A percentile compares a stretch with the other conserved stretches of the same genome.
phyloP scores from a whole-genome alignment of 2,797 vertebrate species.

The Oophaga sylvatica region DNA sequence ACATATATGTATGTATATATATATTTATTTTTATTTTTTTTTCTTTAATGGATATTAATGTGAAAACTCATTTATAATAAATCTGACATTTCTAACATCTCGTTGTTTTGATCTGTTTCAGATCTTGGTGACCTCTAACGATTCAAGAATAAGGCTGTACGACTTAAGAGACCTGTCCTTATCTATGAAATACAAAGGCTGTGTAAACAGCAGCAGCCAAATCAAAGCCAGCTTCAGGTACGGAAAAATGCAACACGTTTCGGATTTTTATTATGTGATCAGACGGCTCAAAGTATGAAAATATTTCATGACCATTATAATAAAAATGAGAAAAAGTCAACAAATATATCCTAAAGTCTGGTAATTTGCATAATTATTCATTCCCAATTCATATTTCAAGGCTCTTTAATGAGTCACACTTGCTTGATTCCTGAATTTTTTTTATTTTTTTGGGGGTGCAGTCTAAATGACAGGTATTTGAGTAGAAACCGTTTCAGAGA shows the following conservation, averaged over 20 bases:
- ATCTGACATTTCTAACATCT: constrained; percentile 3
- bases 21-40: too few species aligned
- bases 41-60: not conserved
- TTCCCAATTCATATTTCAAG: too few species aligned
- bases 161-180: constrained; percentile 95
- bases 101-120: constrained; percentile 67
- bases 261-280: not conserved
- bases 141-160: constrained; percentile 94
- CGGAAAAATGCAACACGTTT: constrained; percentile 42
- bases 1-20: too few species aligned
- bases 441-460: too few species aligned
- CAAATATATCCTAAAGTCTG: too few species aligned
- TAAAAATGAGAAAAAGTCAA: too few species aligned
- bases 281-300: not conserved
- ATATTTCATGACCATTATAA: not conserved
- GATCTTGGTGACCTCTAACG: constrained; percentile 98
- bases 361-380: too few species aligned
- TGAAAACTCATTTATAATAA: not conserved
- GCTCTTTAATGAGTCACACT: too few species aligned
- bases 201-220: constrained; percentile 98
- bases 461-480: too few species aligned
- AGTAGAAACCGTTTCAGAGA: too few species aligned
- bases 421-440: too few species aligned
- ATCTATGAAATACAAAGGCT: constrained; percentile 99
- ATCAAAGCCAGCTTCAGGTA: constrained; percentile 99